Evolutionary conservation across 2,113 vertebrate species (phyloP).

Genomic region (Salvelinus alpinus): DNA sequence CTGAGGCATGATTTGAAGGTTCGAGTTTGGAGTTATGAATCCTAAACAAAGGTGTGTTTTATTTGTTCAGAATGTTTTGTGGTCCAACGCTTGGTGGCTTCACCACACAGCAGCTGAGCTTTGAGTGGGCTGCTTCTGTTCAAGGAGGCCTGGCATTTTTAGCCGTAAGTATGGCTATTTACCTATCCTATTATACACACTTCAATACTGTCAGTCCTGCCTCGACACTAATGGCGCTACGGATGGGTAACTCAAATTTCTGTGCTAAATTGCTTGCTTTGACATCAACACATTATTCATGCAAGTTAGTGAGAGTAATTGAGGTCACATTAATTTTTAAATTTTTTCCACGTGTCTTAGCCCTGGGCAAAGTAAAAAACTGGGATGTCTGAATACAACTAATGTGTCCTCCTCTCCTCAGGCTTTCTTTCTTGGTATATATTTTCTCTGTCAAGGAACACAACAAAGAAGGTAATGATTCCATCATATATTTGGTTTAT

Average conservation of each 20-base stretch:
- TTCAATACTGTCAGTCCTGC: neutral
- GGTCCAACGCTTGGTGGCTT: slow-evolving; percentile 87
- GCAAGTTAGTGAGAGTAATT: no score
- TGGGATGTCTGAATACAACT: neutral
- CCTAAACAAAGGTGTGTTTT: neutral
- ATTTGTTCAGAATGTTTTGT: slow-evolving; percentile 79
- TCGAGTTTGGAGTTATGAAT: neutral
- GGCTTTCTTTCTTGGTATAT: slow-evolving; percentile 62
- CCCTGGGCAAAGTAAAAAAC: neutral
- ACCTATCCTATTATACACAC: neutral
- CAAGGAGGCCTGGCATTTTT: slow-evolving; percentile 81
- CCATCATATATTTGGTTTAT: no score
- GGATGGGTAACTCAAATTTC: no score
- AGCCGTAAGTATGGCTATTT: slow-evolving; percentile 75
- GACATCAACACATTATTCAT: no score
- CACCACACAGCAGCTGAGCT: slow-evolving; percentile 82
- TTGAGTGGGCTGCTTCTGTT: slow-evolving; percentile 84
- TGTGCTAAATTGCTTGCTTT: no score
- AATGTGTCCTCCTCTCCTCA: slow-evolving; percentile 41
- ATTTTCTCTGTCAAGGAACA: slow-evolving; percentile 45
- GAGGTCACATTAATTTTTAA: no score
- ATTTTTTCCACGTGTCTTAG: no score
- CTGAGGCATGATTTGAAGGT: neutral
- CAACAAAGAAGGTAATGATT: slow-evolving; percentile 55
- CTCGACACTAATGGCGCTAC: no score